phyloP scores from a whole-genome alignment of 2,888 invertebrate species.

The Spisula solida region DNA sequence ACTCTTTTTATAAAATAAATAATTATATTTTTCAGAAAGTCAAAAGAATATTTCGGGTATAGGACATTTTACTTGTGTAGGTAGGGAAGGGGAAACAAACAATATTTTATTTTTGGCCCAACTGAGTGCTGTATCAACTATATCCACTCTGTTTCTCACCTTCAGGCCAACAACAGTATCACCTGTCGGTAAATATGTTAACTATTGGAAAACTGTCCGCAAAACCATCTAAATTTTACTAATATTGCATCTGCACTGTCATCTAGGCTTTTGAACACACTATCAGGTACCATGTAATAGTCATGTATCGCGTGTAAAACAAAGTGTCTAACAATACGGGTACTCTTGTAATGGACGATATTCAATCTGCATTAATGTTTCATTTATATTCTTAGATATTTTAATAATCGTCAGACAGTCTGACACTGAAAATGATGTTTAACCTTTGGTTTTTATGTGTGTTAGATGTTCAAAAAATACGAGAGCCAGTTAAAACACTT shows the following conservation, averaged over 20 bases:
- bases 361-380: not conserved
- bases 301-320: not conserved
- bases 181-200: slow-evolving; percentile 14
- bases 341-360: not conserved
- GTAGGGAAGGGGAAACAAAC: no score
- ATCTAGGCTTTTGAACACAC: not conserved
- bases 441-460: no score
- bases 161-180: not conserved
- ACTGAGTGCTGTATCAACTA: not conserved
- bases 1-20: no score
- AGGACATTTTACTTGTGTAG: no score
- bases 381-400: not conserved
- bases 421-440: not conserved
- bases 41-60: no score
- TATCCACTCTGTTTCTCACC: not conserved
- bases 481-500: no score
- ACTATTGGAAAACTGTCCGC: slow-evolving; percentile 1
- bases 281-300: not conserved
- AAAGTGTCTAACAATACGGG: not conserved
- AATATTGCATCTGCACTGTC: slow-evolving; percentile 8
- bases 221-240: not conserved
- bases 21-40: no score
- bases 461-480: no score
- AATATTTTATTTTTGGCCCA: no score
- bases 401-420: not conserved